phyloP scores from a whole-genome alignment of 1,140 invertebrate species.

The Diachasmimorpha longicaudata region DNA sequence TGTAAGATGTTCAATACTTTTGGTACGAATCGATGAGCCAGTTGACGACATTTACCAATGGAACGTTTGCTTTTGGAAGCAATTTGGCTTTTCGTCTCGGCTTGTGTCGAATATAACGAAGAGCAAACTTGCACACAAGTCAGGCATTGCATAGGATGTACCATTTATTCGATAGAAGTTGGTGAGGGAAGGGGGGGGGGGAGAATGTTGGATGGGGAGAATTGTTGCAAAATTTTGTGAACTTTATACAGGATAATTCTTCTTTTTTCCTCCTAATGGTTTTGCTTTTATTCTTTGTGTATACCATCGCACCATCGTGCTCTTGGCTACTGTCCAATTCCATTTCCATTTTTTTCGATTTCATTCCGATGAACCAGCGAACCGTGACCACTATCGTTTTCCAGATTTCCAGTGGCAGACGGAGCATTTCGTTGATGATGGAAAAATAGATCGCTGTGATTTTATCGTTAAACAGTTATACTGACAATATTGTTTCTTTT shows the following conservation, averaged over 20 bases:
- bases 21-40: background rate
- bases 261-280: background rate
- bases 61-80: background rate
- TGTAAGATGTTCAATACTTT: constrained; percentile 1
- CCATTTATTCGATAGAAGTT: background rate
- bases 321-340: background rate
- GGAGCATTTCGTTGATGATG: background rate
- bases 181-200: background rate
- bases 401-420: background rate
- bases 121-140: background rate
- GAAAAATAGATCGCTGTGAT: background rate
- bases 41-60: background rate
- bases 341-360: background rate
- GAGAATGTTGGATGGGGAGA: background rate
- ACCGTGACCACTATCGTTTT: background rate
- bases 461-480: background rate
- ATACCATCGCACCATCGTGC: background rate
- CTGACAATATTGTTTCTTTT: background rate
- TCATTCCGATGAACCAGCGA: background rate
- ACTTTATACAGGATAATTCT: background rate
- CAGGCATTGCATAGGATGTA: background rate
- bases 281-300: background rate
- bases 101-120: background rate
- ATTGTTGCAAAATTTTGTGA: background rate
- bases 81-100: background rate